Percentiles rank a stretch among this genome's conserved stretches.
Evolutionary conservation across 2,888 invertebrate species (phyloP).

Genomic region (Dryadula phaetusa): DNA sequence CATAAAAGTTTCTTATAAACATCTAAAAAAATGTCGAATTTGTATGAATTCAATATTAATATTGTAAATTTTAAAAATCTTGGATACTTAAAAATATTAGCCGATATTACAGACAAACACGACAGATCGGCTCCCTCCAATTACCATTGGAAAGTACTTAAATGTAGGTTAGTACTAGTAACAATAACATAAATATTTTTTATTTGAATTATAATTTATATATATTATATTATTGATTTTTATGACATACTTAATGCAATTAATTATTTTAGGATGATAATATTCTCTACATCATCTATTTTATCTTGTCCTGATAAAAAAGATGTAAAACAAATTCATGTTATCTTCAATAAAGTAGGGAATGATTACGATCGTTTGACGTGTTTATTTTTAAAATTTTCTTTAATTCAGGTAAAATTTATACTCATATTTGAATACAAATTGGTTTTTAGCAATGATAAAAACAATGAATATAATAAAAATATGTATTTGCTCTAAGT

Average conservation of each 20-base stretch:
- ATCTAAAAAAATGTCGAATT: conserved; percentile 27
- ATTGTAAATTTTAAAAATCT: conserved; percentile 62
- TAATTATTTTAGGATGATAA: conserved; percentile 65
- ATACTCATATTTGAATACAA: neutral
- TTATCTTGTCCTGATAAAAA: conserved; percentile 72
- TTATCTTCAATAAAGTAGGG: conserved; percentile 68
- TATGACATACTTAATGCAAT: neutral
- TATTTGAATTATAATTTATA: too few species aligned
- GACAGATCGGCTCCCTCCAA: conserved; percentile 77
- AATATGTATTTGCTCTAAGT: neutral
- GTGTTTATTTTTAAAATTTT: conserved; percentile 70
- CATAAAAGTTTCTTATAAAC: neutral
- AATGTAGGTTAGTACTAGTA: conserved; percentile 68
- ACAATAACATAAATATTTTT: neutral
- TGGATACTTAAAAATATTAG: conserved; percentile 67
- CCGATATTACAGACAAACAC: conserved; percentile 72
- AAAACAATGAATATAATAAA: too few species aligned
- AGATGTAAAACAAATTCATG: conserved; percentile 69
- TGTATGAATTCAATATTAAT: conserved; percentile 64
- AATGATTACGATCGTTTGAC: conserved; percentile 70
- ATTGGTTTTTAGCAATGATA: neutral
- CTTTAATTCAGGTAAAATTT: conserved; percentile 63
- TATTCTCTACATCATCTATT: conserved; percentile 74
- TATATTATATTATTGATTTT: neutral
- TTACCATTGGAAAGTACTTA: conserved; percentile 78